phyloP scores from a whole-genome alignment of 2,797 vertebrate species.

The Centropyge bicolor region DNA sequence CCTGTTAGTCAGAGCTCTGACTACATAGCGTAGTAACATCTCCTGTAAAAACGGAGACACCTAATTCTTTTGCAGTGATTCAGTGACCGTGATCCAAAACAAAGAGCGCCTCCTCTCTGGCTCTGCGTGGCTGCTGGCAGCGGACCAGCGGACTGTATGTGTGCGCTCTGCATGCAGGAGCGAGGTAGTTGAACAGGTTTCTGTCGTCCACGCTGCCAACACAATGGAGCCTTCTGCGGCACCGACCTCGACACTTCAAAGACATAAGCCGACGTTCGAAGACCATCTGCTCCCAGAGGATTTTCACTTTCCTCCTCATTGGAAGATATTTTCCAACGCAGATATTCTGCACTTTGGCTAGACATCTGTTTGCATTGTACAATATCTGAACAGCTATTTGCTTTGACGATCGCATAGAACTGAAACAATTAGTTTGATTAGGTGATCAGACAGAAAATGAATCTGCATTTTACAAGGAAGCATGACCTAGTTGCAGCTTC shows the following conservation, averaged over 20 bases:
- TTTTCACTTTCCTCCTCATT: conserved; percentile 15
- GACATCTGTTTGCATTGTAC: not conserved
- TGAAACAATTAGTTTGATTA: not conserved
- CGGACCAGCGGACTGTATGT: conserved; percentile 26
- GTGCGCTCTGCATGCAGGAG: conserved; percentile 38
- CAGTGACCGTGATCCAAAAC: conserved; percentile 40
- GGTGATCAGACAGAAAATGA: not conserved
- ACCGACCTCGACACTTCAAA: conserved; percentile 50
- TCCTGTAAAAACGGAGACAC: conserved; percentile 40
- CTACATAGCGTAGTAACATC: conserved; percentile 14
- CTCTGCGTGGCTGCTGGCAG: conserved; percentile 30
- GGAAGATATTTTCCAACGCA: conserved; percentile 7
- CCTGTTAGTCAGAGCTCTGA: conserved; percentile 29
- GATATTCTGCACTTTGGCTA: not conserved
- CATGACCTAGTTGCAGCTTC: not conserved
- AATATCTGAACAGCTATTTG: not conserved
- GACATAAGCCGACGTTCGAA: conserved; percentile 24
- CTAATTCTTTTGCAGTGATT: conserved; percentile 55
- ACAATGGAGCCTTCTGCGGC: conserved; percentile 34
- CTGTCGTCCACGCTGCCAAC: conserved; percentile 30
- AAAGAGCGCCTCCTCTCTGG: conserved; percentile 32
- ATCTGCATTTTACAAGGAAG: not conserved
- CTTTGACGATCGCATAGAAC: not conserved
- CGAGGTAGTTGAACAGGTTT: conserved; percentile 60
- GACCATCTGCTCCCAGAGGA: conserved; percentile 25